Evolutionary conservation across 2,113 vertebrate species (phyloP).

Genomic region (Sarotherodon lohbergeri): DNA sequence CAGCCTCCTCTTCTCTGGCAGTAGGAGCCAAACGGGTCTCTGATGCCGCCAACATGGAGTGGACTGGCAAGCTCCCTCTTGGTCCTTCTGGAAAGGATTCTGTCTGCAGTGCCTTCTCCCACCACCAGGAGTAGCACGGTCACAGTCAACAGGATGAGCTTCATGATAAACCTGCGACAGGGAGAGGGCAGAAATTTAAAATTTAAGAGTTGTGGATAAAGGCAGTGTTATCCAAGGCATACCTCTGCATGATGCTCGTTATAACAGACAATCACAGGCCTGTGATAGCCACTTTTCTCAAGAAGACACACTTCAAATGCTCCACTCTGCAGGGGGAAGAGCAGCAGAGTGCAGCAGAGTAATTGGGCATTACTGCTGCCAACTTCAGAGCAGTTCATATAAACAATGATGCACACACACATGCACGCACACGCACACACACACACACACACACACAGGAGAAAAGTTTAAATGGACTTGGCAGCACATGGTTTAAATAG

Average conservation of each 20-base stretch:
- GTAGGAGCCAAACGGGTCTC: constrained; percentile 84
- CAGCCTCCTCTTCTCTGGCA: constrained; percentile 83
- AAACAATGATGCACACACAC: neutral
- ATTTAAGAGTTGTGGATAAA: neutral
- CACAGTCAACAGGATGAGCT: constrained; percentile 35
- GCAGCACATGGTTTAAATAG: constrained; percentile 19
- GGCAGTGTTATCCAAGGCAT: neutral
- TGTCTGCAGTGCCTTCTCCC: constrained; percentile 24
- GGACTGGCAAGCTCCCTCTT: constrained; percentile 75
- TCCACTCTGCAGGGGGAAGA: neutral
- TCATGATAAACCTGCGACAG: constrained; percentile 59
- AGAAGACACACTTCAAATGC: neutral
- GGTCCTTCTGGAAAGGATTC: constrained; percentile 48
- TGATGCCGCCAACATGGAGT: constrained; percentile 82
- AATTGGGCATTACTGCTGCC: constrained; percentile 21
- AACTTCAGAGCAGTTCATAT: neutral
- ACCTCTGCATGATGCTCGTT: neutral
- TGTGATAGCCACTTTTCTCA: neutral
- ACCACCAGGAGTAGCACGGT: constrained; percentile 65
- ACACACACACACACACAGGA: neutral
- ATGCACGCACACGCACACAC: neutral
- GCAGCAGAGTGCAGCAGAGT: neutral
- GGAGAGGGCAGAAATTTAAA: neutral
- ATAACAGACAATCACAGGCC: neutral
- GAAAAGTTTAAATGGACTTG: neutral